phyloP scores from a whole-genome alignment of 1,140 invertebrate genomes.

The Bathynomus jamesi region DNA sequence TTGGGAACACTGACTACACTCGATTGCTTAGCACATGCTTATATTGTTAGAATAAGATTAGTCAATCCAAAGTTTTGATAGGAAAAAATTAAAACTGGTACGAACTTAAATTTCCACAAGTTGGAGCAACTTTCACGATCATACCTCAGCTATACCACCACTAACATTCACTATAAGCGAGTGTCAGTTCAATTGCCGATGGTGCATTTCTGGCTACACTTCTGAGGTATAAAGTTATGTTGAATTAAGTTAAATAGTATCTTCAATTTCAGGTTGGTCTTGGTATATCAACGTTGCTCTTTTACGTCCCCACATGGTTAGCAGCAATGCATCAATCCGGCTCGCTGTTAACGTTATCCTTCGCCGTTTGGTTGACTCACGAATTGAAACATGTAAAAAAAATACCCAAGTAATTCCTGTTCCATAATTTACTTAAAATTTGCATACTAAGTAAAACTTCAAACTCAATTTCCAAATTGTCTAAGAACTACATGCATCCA shows the following conservation, averaged over 20 bases:
- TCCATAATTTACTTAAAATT: too few species aligned
- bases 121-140: background rate
- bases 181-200: too few species aligned
- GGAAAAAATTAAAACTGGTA: too few species aligned
- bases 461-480: too few species aligned
- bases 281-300: slow-evolving; percentile 80
- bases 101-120: background rate
- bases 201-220: too few species aligned
- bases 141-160: too few species aligned
- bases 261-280: slow-evolving; percentile 60
- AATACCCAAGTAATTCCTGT: slow-evolving; percentile 30
- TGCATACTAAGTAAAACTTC: too few species aligned
- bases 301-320: slow-evolving; percentile 76
- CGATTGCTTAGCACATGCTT: too few species aligned
- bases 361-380: slow-evolving; percentile 86
- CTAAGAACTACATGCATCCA: too few species aligned
- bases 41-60: too few species aligned
- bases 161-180: too few species aligned
- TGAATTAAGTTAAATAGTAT: slow-evolving; percentile 6
- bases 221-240: background rate
- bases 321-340: slow-evolving; percentile 92
- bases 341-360: slow-evolving; percentile 74
- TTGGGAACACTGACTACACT: background rate
- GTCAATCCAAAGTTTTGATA: too few species aligned
- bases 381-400: slow-evolving; percentile 54